Evolutionary conservation across 2,888 invertebrate species (phyloP), one percentile per base, ranked within the genome.

Genomic region (Ormia ochracea): DNA sequence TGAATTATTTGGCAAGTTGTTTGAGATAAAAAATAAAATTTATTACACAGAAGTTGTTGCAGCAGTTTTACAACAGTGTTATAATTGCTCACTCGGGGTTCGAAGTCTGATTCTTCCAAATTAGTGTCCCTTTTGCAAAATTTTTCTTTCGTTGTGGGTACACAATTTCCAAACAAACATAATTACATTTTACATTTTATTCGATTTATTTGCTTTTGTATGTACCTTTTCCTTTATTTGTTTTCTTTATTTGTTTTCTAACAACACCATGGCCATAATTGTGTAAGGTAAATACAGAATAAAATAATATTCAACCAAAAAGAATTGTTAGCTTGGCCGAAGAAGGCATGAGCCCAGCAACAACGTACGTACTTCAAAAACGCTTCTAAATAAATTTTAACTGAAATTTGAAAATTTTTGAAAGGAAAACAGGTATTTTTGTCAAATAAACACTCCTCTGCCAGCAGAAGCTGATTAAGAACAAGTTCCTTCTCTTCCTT

Each of bases 381-480:
- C 23, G 41, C 12, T 31, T 38, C 6, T 43, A 56, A 17, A 54
- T 17, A 56, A n/a, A 36, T 23, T 48, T 63, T 48, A 69, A 61
- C 68, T 41, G 43, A 76, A 76, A 76, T 69, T 63, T 69, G n/a
- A 48, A 76, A 45, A 61, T 48, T 72, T 79, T 70, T 36, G 72
- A 80, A 80, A 70, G 80, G 52, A 72, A 80, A 80, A 80, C 80
- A 56, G 75, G 80, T 80, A 80, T 80, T 76, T 72, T 66, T 50
- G 26, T 52, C 33, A 19, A 10, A 48, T n/a, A 59, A 21, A 54
- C 33, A 43, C 31, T n/a, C n/a, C n/a, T 31, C 36, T 9, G 17
- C 12, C 58, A 58, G 23, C 17, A 43, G 14, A 7, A 17, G 41
- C 23, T n/a, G n/a, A 6, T 63, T 48, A 48, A 78, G 74, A 74